phyloP scores from a whole-genome alignment of 1,140 invertebrate species.

The Camponotus floridanus region DNA sequence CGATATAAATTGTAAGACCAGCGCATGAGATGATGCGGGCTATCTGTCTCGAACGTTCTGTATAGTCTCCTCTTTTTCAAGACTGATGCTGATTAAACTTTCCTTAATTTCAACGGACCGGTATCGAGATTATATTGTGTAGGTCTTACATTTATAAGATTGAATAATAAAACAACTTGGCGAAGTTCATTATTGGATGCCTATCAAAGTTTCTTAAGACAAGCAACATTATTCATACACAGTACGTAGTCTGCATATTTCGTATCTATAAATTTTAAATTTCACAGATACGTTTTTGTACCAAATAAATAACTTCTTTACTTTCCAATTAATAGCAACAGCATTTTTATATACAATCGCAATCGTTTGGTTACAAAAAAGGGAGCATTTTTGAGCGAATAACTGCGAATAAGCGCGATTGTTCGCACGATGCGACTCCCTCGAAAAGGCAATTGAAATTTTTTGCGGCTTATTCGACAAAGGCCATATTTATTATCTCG shows the following conservation, averaged over 20 bases:
- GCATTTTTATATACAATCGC: neutral
- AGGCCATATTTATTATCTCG: slow-evolving; percentile 65
- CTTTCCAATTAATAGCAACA: neutral
- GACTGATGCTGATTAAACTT: slow-evolving; percentile 52
- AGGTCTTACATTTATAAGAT: slow-evolving; percentile 15
- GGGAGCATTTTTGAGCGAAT: neutral
- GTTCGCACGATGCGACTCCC: neutral
- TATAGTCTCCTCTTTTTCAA: slow-evolving; percentile 16
- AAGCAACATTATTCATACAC: slow-evolving; percentile 7
- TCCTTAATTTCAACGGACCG: slow-evolving; percentile 32
- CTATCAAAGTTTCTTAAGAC: slow-evolving; percentile 9
- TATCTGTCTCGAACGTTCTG: neutral
- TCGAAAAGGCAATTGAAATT: slow-evolving; percentile 41
- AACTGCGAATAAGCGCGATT: neutral
- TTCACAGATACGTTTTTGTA: neutral
- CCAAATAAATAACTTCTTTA: neutral
- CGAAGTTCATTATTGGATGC: slow-evolving; percentile 33
- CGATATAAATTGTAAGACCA: slow-evolving; percentile 37
- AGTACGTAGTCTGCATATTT: too few species aligned
- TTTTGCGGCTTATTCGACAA: slow-evolving; percentile 53
- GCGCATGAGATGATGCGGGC: slow-evolving; percentile 25
- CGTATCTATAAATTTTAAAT: neutral
- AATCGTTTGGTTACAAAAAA: slow-evolving; percentile 22
- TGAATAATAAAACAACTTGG: slow-evolving; percentile 29
- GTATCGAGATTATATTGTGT: slow-evolving; percentile 1